phyloP scores from a whole-genome alignment of 2,888 invertebrate genomes.

The Aspidiotus destructor region DNA sequence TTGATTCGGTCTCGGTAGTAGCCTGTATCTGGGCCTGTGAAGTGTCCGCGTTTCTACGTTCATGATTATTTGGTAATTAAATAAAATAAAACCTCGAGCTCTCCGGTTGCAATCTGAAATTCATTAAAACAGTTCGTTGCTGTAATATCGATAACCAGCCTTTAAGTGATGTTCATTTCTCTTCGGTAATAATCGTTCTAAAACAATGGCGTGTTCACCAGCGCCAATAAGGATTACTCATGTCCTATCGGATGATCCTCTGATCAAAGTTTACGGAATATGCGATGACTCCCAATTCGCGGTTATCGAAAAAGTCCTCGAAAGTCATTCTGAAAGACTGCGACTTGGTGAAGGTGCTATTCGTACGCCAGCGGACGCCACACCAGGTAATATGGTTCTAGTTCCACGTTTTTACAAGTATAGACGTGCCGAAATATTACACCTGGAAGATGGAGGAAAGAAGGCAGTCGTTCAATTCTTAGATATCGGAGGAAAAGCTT shows the following conservation, averaged over 20 bases:
- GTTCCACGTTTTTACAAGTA: background rate
- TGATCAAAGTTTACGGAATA: conserved; percentile 17
- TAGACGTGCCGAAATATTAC: conserved; percentile 8
- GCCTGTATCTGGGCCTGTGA: too few relatives aligned
- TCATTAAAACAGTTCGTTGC: too few relatives aligned
- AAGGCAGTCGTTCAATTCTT: conserved; percentile 2
- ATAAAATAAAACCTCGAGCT: too few relatives aligned
- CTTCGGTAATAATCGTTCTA: too few relatives aligned
- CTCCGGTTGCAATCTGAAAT: too few relatives aligned
- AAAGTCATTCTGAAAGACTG: conserved; percentile 1
- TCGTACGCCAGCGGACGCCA: background rate
- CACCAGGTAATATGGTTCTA: conserved; percentile 13
- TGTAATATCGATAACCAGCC: too few relatives aligned
- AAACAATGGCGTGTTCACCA: too few relatives aligned
- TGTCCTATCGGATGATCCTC: background rate
- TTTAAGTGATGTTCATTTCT: too few relatives aligned
- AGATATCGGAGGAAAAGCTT: conserved; percentile 5
- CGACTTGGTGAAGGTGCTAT: background rate
- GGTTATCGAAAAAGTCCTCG: conserved; percentile 7
- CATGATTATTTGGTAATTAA: too few relatives aligned
- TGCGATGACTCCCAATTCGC: background rate
- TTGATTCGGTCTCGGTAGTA: too few relatives aligned
- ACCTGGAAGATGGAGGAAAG: background rate
- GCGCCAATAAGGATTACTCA: background rate
- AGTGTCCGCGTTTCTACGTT: too few relatives aligned